Evolutionary conservation across 92 coral and sea anemone genomes (phyloP), one percentile per base, ranked within the genome.

Genomic region (Plumapathes pennacea): DNA sequence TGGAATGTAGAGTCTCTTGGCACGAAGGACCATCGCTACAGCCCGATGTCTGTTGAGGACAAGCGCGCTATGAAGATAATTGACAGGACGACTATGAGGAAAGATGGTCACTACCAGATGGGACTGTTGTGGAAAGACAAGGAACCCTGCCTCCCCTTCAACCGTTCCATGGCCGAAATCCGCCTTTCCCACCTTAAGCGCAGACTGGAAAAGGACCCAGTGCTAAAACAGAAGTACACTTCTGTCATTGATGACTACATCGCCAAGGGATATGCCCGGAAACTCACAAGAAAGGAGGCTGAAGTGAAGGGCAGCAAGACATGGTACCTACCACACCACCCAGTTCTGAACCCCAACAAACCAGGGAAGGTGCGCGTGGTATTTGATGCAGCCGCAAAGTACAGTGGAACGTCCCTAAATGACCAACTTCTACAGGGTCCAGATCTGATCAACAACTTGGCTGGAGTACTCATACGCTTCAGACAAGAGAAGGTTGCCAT

Each of bases 241-340:
- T 63, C 34, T 4, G 55, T 55, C 18, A 56, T 68, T 12, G 39
- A 54, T 10, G 67, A 68, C 28, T 57, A 68, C 28, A 24, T 68
- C 1, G 55, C 25, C 62, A 50, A 50, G 4, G 71, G 62, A 15
- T 47, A 63, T 15, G 62, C 71, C 3, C 24, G 29, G 25, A 63
- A 38, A 36, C 26, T 63, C 27, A 26, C 51, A n/a, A 21, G 21
- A 6, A 22, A 55, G 6, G 66, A 67, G 37, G 41, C 54, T 3
- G 13, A 24, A 0, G 28, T 9, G 10, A 38, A 20, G n/a, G 39
- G 39, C 10, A 24, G 13, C 1, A 41, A 22, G 11, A 36, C 39
- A 2, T 55, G 67, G 66, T 67, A 64, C 21, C 66, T 64, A 4
- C 81, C 81, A 0, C 74, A 74, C 36, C 81, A 74, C 39, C 66